Evolutionary conservation across 1,140 invertebrate species (phyloP), one percentile per base, ranked within the genome.

Genomic region (Geopemphigus sp.): DNA sequence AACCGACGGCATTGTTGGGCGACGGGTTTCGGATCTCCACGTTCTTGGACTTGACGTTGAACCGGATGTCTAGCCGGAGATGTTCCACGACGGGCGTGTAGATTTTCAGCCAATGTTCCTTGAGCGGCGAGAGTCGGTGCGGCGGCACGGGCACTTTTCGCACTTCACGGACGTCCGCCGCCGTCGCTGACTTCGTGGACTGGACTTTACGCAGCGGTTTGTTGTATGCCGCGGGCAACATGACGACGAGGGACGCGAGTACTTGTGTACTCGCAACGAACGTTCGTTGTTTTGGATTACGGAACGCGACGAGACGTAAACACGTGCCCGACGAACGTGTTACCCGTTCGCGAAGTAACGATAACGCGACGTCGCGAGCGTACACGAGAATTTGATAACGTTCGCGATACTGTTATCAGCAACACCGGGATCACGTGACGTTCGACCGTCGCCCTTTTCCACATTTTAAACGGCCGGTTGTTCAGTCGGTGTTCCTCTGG

Each of bases 91-190:
- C 89, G 0, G 97, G 97, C 73, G 93, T 94, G 84, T 97, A 98
- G 83, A 99, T 97, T 87, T 98, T 97, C 85, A 96, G 87, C 98
- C 98, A 99, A 84, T 95, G 95, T 84, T 98, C 93, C 87, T 98
- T 98, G 1, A 99, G 84, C 19, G 97, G 95, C 47, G 94, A 92
- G 83, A 96, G 96, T 85, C 98, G 91, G 85, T 90, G 90, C 73
- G 88, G 84, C 61, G 91, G 92, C 68, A 93, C 90, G 24, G 89
- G 83, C 63, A 94, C 85, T 86, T 91, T 86, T 24, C 87, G 84
- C 80, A 86, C 84, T 91, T 83, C 91, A 24, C 53, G 47, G 12
- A 57, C 39, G 53, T 72, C 80, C 6, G 45, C 1, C 5, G 15
- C 80, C 0, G n/a, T 1, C 17, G 15, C 0, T 10, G 32, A 22